phyloP scores from a whole-genome alignment of 2,113 vertebrate species.

The Apodemus sylvaticus region DNA sequence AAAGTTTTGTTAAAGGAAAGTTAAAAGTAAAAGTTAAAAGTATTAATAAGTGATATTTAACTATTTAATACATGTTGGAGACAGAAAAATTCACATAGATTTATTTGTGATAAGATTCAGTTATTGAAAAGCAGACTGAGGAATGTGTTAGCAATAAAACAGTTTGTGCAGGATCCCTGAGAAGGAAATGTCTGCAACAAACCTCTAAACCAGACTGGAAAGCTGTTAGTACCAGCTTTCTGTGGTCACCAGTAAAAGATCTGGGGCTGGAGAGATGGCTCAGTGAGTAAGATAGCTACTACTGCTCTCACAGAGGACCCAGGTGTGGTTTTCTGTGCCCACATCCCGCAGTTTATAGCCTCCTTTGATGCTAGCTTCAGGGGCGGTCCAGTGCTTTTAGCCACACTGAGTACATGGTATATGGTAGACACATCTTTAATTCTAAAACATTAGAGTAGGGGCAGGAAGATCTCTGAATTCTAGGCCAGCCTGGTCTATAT shows the following conservation, averaged over 20 bases:
- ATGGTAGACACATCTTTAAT: background rate
- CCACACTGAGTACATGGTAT: background rate
- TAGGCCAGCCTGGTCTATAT: background rate
- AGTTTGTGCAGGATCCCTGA: background rate
- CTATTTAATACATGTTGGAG: background rate
- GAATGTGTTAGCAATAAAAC: background rate
- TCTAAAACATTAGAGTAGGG: background rate
- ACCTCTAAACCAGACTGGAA: background rate
- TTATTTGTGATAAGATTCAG: background rate
- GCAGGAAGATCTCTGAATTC: background rate
- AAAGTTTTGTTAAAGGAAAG: too few relatives aligned
- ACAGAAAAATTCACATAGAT: background rate
- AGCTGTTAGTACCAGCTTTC: background rate
- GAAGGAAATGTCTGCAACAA: background rate
- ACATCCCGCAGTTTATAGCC: background rate
- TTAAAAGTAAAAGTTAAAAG: background rate
- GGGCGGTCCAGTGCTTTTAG: background rate
- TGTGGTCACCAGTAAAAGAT: background rate
- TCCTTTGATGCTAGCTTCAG: background rate
- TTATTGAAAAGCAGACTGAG: background rate
- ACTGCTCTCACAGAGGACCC: background rate
- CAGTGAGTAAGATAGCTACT: background rate
- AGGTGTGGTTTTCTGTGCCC: background rate
- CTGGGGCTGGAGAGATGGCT: background rate
- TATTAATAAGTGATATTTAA: background rate